phyloP scores from a whole-genome alignment of 2,113 vertebrate genomes.

The Alexandromys fortis region DNA sequence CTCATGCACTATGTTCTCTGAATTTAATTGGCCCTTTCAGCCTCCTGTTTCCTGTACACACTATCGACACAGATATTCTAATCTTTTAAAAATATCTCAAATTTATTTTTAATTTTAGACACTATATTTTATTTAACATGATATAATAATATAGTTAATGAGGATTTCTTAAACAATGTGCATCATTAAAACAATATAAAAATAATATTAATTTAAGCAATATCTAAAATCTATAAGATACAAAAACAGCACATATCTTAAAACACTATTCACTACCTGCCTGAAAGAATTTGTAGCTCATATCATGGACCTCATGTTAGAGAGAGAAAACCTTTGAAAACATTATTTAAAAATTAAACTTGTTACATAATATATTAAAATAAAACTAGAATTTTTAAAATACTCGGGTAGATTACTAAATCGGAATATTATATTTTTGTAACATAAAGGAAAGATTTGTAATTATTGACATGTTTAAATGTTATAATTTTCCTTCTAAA shows the following conservation, averaged over 20 bases:
- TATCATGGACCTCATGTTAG: neutral
- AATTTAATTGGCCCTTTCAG: too few relatives aligned
- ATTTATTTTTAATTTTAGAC: neutral
- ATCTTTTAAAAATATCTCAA: neutral
- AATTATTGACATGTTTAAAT: neutral
- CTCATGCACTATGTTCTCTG: too few relatives aligned
- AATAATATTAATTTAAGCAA: neutral
- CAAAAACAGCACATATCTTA: neutral
- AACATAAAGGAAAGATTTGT: neutral
- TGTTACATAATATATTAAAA: neutral
- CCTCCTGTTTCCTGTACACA: neutral
- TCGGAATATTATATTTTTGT: neutral
- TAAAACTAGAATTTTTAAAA: neutral
- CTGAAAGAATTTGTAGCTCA: neutral
- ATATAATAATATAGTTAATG: neutral
- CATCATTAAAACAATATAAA: neutral
- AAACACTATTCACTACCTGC: neutral
- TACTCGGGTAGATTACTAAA: neutral
- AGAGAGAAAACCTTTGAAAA: neutral
- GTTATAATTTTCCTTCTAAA: slow-evolving; percentile 9
- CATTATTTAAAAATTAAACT: neutral
- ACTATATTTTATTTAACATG: neutral
- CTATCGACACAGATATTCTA: neutral
- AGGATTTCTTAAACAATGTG: neutral
- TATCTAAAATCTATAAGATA: neutral